phyloP scores from a whole-genome alignment of 2,888 invertebrate genomes.

The Labia minor region DNA sequence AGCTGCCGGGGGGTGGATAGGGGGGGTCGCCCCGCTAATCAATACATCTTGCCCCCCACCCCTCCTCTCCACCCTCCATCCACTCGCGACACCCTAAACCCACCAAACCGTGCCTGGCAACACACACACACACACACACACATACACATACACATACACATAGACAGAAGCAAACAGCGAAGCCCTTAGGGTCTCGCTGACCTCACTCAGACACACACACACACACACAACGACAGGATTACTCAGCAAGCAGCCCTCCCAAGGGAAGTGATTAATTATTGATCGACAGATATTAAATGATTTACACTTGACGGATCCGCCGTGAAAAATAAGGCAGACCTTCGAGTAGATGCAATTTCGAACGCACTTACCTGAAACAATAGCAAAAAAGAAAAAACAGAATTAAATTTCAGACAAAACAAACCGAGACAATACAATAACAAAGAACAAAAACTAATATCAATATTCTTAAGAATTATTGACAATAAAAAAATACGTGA shows the following conservation, averaged over 20 bases:
- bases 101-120: slow-evolving; percentile 5
- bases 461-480: too few relatives aligned
- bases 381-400: too few relatives aligned
- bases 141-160: not conserved
- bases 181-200: slow-evolving; percentile 7
- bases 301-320: not conserved
- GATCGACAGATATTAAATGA: not conserved
- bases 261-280: slow-evolving; percentile 6
- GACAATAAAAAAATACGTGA: too few relatives aligned
- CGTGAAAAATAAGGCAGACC: too few relatives aligned
- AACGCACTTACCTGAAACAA: too few relatives aligned
- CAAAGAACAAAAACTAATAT: too few relatives aligned
- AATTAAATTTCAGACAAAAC: too few relatives aligned
- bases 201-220: slow-evolving; percentile 6
- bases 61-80: not conserved
- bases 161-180: not conserved
- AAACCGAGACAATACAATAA: too few relatives aligned
- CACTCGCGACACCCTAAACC: not conserved
- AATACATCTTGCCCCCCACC: not conserved
- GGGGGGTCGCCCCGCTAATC: slow-evolving; percentile 8
- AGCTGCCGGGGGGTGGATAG: not conserved
- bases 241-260: not conserved
- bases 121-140: not conserved
- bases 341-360: too few relatives aligned
- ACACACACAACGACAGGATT: not conserved